Evolutionary conservation across 2,797 vertebrate species (phyloP).

Genomic region (Borostomias antarcticus): DNA sequence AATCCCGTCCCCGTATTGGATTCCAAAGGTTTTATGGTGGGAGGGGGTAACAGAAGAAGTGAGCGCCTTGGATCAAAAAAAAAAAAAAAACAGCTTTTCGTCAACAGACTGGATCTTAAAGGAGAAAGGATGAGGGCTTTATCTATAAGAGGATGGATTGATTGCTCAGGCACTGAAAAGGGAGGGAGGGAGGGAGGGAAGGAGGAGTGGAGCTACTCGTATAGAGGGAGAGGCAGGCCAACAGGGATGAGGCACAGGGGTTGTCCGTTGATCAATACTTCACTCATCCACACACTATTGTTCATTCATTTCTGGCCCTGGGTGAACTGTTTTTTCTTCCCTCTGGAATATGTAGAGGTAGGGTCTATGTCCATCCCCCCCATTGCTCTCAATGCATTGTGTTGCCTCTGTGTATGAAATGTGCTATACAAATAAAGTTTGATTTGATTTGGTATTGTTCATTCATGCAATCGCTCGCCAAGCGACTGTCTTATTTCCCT

Average conservation of each 20-base stretch:
- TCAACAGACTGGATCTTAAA: slow-evolving; percentile 6
- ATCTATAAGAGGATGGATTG: slow-evolving; percentile 11
- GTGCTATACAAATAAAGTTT: no score
- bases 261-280: slow-evolving; percentile 31
- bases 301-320: no score
- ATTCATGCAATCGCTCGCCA: slow-evolving; percentile 6
- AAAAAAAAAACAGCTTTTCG: background rate
- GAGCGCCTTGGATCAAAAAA: background rate
- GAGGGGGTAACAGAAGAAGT: background rate
- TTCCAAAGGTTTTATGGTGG: background rate
- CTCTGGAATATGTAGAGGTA: no score
- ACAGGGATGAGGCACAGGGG: slow-evolving; percentile 50
- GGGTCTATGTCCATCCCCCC: no score
- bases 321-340: no score
- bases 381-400: no score
- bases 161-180: slow-evolving; percentile 52
- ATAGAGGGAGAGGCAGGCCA: slow-evolving; percentile 22
- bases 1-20: background rate
- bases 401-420: no score
- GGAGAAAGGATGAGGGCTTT: slow-evolving; percentile 16
- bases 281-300: slow-evolving; percentile 15
- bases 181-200: slow-evolving; percentile 15
- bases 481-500: slow-evolving; percentile 1
- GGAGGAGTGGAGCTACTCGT: background rate
- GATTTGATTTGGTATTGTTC: no score